A percentile compares a stretch with the other conserved stretches of the same genome.
phyloP scores from a whole-genome alignment of 1,140 invertebrate genomes.

The Aleiodes sp. region DNA sequence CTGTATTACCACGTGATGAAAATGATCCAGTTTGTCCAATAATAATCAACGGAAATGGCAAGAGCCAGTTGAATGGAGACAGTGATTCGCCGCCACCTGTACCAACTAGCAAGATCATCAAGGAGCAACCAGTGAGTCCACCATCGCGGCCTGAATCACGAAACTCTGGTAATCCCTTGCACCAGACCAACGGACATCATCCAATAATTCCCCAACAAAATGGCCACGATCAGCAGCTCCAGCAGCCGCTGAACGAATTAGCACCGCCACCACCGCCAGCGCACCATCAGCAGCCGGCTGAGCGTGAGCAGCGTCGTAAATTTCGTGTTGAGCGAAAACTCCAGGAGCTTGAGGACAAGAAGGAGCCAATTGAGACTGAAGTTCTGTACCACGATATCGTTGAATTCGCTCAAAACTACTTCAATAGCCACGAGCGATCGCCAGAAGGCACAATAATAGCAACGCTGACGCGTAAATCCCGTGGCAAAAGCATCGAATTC shows the following conservation, averaged over 20 bases:
- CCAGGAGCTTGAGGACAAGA: conserved; percentile 77
- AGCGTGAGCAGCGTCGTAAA: conserved; percentile 80
- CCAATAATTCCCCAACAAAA: conserved; percentile 38
- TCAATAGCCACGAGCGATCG: conserved; percentile 88
- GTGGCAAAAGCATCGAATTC: conserved; percentile 78
- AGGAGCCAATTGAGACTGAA: conserved; percentile 66
- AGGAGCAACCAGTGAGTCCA: conserved; percentile 50
- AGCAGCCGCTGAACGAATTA: conserved; percentile 36
- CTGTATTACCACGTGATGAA: conserved; percentile 77
- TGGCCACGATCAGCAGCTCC: conserved; percentile 30
- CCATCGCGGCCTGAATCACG: conserved; percentile 49
- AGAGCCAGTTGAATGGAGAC: conserved; percentile 52
- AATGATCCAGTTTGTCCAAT: conserved; percentile 52
- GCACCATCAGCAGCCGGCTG: conserved; percentile 57
- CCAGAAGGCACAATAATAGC: conserved; percentile 89
- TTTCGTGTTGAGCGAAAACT: conserved; percentile 86
- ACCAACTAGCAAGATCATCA: conserved; percentile 49
- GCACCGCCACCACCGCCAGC: conserved; percentile 15
- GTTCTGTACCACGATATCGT: conserved; percentile 81
- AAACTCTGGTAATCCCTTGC: conserved; percentile 41
- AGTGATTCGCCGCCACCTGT: conserved; percentile 69
- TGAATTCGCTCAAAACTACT: conserved; percentile 93
- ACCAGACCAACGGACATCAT: conserved; percentile 42
- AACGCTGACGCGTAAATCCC: conserved; percentile 82
- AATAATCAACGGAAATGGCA: conserved; percentile 52